Percentiles rank a stretch among this genome's conserved stretches.
Conservation (phyloP, 2,113 vertebrate genomes). For the Aldabrachelys gigantea region DNA sequence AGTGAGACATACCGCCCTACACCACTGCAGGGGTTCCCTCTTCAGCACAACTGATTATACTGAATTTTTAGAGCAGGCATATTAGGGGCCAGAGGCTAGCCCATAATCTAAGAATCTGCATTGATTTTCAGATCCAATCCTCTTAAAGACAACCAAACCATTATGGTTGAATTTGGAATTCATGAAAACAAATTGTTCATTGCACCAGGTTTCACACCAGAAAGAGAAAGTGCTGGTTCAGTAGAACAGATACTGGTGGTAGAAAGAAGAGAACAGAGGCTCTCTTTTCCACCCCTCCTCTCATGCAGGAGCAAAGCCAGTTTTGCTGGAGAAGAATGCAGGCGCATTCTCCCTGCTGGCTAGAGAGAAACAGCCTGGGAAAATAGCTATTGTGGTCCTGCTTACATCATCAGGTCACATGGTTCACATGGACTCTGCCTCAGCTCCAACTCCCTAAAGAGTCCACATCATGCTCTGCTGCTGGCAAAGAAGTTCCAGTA, state of each 20-base stretch:
- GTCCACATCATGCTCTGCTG: neutral
- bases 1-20: neutral
- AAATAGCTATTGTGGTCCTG: neutral
- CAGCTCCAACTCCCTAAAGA: neutral
- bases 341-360: neutral
- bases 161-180: neutral
- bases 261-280: neutral
- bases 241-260: rapidly evolving
- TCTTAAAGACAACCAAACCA: neutral
- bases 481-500: neutral
- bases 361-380: neutral
- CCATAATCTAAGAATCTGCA: neutral
- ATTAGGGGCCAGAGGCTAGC: neutral
- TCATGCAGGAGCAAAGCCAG: neutral
- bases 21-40: neutral
- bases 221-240: neutral
- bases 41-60: neutral
- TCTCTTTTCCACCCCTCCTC: neutral
- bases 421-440: neutral
- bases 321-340: neutral
- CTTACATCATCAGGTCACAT: neutral
- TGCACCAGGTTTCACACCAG: rapidly evolving
- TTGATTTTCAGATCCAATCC: neutral
- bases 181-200: neutral
- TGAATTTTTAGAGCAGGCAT: neutral